Base-by-base conservation (phyloP, 1,140 invertebrate genomes). In the Drosophila ambigua region DNA sequence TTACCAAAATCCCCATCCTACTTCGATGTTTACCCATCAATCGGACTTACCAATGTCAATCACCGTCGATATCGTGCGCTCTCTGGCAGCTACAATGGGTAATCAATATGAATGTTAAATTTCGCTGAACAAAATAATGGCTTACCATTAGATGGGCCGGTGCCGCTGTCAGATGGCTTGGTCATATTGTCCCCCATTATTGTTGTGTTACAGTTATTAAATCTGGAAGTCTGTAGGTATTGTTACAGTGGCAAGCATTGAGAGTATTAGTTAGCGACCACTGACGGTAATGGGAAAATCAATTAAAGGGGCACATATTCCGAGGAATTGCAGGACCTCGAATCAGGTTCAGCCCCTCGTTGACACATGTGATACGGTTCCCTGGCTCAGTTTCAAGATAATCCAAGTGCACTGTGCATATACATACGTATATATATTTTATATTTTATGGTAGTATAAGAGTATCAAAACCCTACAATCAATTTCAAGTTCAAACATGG, bases 21-120 rank as follows among this genome's bases (percentile, higher is more conserved):
- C 9, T 11, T 8, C 7, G 28, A 31, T 31, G 31, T 13, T 9
- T 1, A 35, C 4, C 11, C 11, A 39, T 4, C 11, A 11, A 13
- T 41, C 50, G 13, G 13, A 77, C 81, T 81, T 71, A 84, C 81
- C 81, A 50, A 84, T 84, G 44, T 84, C 80, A 44, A 84, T 84
- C 45, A 84, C 54, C 15, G 65, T 82, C n/a, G 77, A 74, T 31
- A 41, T 31, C 4, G 67, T 4, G 0, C 50, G 61, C 50, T 77
- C 61, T 13, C 13, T 58, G 52, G 15, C 28, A 57, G 31, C 55
- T 81, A 44, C 4, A 61, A 72, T 31, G 43, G 15, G 20, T 49
- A 67, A 43, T 31, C 51, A 13, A 69, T 69, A 23, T 35, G 43
- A 44, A 28, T 8, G 1, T 9, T 0, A 8, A 13, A 39, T 24